Base-by-base conservation (phyloP, 1,140 invertebrate species). In the Delia radicum region DNA sequence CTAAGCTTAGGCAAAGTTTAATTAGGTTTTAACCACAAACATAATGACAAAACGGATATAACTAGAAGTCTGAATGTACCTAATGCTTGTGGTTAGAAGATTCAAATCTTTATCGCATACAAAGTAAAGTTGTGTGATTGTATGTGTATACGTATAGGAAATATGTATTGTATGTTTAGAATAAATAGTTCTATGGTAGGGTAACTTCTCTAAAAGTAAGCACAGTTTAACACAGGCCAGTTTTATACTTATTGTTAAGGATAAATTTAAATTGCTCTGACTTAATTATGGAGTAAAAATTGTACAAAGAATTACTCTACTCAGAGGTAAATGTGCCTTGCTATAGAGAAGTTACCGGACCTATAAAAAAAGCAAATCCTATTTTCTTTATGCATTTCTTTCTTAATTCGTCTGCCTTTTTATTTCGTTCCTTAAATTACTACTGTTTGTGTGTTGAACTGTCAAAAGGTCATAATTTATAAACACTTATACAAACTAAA, bases 1-100 rank as follows among this genome's bases (percentile, higher is more conserved):
- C 37, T 8, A 37, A 37, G 33, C 7, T 33, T 33, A 21, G 63
- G 29, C 28, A 69, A 69, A 69, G 29, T 21, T 69, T 33, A 69
- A 69, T 69, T 69, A 69, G 29, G 65, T 69, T 69, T 69, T 26
- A 69, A 69, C 65, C 65, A 33, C 65, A 69, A 33, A 21, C n/a
- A 26, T 69, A 69, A 69, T 33, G 65, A 31, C 65, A 69, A 69
- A 21, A 69, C 65, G 31, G 33, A 69, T 69, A 55, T 55, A 55
- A 55, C 18, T 15, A 55, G 21, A 1, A 31, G 8, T 69, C 33
- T 69, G 29, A 8, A 33, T 69, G 28, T 26, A 33, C n/a, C n/a
- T n/a, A n/a, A 33, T 4, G 15, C 21, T 24, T 69, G 65, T 69
- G 29, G 65, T 33, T 26, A 31, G 4, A 69, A 69, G 65, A 69